phyloP scores from a whole-genome alignment of 2,113 vertebrate species.

The Psephotus haematonotus region DNA sequence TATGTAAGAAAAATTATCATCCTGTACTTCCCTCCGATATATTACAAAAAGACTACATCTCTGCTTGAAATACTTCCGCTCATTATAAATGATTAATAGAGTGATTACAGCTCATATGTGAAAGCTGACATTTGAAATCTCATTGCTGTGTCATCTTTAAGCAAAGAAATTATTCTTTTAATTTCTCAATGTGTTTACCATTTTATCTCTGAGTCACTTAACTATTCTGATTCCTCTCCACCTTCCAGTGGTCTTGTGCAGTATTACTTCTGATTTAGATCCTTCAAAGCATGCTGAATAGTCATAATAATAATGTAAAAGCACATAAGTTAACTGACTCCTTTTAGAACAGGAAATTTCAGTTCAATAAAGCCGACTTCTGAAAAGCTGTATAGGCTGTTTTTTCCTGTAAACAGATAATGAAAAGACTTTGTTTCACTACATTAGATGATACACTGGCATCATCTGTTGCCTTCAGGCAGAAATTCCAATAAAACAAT shows the following conservation, averaged over 20 bases:
- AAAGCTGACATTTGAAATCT: conserved; percentile 51
- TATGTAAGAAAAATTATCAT: not conserved
- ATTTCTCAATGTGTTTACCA: conserved; percentile 7
- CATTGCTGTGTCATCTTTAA: conserved; percentile 12
- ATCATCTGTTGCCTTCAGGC: not conserved
- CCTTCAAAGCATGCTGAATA: not conserved
- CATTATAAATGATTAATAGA: conserved; percentile 21
- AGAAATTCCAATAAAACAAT: not conserved
- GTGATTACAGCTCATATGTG: conserved; percentile 25
- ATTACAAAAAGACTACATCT: not conserved
- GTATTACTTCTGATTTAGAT: not conserved
- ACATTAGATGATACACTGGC: not conserved
- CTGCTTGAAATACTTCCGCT: not conserved
- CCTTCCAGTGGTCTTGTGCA: not conserved
- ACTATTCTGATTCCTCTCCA: not conserved
- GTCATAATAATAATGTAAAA: not conserved
- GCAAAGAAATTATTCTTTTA: not conserved
- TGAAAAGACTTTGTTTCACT: not conserved
- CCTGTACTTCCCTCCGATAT: not conserved
- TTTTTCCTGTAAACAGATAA: not conserved
- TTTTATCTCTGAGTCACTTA: not conserved
- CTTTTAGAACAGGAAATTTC: not conserved
- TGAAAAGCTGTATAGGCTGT: not conserved
- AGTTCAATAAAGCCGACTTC: not conserved
- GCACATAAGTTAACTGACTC: not conserved